Conservation (phyloP, 2,797 vertebrate species). For the Aeoliscus strigatus region DNA sequence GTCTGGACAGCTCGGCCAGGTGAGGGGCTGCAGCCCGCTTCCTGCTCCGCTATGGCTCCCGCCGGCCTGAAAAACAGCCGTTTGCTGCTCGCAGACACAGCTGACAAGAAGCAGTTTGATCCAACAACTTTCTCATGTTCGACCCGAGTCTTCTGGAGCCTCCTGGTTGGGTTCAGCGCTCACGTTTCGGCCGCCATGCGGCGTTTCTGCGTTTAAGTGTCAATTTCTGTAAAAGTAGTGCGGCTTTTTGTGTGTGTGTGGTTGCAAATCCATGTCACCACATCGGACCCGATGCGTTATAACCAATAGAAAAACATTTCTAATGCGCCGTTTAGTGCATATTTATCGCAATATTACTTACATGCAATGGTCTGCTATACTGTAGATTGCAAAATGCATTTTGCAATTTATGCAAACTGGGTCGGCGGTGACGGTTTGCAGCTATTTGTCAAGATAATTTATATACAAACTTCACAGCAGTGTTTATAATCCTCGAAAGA, state of each 20-base stretch:
- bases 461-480: too few species aligned
- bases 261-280: constrained; percentile 1
- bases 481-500: too few species aligned
- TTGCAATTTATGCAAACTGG: too few species aligned
- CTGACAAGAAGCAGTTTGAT: constrained; percentile 5
- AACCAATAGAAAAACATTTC: not conserved
- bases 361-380: too few species aligned
- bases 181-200: not conserved
- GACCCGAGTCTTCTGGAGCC: not conserved
- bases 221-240: not conserved
- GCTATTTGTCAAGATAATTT: too few species aligned
- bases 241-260: too few species aligned
- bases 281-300: constrained; percentile 6
- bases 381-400: too few species aligned
- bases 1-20: constrained; percentile 86
- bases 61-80: constrained; percentile 50
- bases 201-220: rapidly evolving
- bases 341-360: too few species aligned
- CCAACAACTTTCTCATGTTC: constrained; percentile 13
- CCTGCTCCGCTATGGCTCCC: constrained; percentile 53
- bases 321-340: too few species aligned
- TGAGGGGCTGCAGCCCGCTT: constrained; percentile 67
- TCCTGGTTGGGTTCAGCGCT: rapidly evolving
- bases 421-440: too few species aligned
- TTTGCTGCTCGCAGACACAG: constrained; percentile 23